These are phyloP conservation scores for Fragum whitleyi DNA, from an alignment of 2,888 invertebrate species.

Conservation along the genomic window DNA sequence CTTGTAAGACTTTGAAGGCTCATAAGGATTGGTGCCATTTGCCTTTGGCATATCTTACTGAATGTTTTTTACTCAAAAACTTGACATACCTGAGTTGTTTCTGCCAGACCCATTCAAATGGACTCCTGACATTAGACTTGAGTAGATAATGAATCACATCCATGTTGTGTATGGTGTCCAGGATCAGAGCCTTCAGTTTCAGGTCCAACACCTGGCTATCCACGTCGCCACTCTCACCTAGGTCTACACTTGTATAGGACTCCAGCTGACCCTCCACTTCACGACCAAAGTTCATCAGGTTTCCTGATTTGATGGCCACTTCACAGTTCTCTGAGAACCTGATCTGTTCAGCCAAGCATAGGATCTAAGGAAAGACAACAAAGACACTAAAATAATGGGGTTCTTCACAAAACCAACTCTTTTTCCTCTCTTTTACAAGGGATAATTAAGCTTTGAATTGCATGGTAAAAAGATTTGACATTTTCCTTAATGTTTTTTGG, in stretches of 20 bases:
- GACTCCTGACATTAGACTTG: slow-evolving; percentile 88
- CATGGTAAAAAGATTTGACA: too few relatives aligned
- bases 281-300: slow-evolving; percentile 79
- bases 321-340: slow-evolving; percentile 94
- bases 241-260: slow-evolving; percentile 85
- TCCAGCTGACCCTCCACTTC: slow-evolving; percentile 85
- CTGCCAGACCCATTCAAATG: slow-evolving; percentile 96
- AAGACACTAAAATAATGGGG: too few relatives aligned
- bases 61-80: background rate
- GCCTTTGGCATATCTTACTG: too few relatives aligned
- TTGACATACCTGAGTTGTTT: slow-evolving; percentile 92
- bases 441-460: too few relatives aligned
- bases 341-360: slow-evolving; percentile 94
- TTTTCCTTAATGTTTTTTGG: too few relatives aligned
- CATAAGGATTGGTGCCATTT: too few relatives aligned
- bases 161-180: slow-evolving; percentile 97
- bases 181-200: slow-evolving; percentile 95
- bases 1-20: too few relatives aligned
- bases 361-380: slow-evolving; percentile 86
- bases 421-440: too few relatives aligned
- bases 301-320: slow-evolving; percentile 90
- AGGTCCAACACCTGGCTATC: slow-evolving; percentile 88
- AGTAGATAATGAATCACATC: slow-evolving; percentile 92
- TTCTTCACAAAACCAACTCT: too few relatives aligned
- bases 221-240: slow-evolving; percentile 77